These are phyloP conservation scores for Epizoanthus scotinus DNA, from an alignment of 92 coral and sea anemone species.

Conservation along the genomic window DNA sequence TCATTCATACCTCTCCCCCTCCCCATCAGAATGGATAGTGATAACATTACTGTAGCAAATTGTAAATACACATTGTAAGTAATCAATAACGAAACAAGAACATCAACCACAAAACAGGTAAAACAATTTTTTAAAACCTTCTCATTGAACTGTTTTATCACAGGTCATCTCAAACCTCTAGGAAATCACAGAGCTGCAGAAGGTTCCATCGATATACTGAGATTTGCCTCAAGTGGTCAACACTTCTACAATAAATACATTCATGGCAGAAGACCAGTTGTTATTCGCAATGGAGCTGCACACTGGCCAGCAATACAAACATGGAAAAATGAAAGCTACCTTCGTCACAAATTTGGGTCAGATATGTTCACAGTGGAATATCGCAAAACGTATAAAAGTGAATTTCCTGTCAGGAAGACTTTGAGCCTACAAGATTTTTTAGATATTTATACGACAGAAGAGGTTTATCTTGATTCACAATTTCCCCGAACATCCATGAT, in stretches of 20 bases:
- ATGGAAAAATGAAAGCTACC: conserved; percentile 88
- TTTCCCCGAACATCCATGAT: conserved; percentile 73
- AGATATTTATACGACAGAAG: conserved; percentile 71
- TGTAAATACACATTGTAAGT: too few relatives aligned
- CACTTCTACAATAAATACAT: conserved; percentile 87
- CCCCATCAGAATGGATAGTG: too few relatives aligned
- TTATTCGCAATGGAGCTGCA: conserved; percentile 83
- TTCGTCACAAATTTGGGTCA: conserved; percentile 71
- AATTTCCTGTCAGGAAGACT: conserved; percentile 74
- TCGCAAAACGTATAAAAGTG: conserved; percentile 78
- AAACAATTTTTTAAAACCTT: too few relatives aligned
- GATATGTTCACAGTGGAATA: conserved; percentile 73
- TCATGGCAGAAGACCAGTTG: conserved; percentile 76
- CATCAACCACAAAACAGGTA: too few relatives aligned
- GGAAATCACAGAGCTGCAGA: conserved; percentile 72
- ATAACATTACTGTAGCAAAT: too few relatives aligned
- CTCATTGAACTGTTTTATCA: not conserved
- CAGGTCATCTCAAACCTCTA: conserved; percentile 81
- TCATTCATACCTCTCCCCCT: too few relatives aligned
- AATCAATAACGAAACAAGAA: too few relatives aligned
- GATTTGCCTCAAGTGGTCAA: conserved; percentile 81
- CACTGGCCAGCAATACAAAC: conserved; percentile 89
- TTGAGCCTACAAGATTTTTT: conserved; percentile 65
- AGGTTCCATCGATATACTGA: conserved; percentile 59
- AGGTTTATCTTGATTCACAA: conserved; percentile 86